phyloP scores from a whole-genome alignment of 2,113 vertebrate species.

The Gymnogyps californianus region DNA sequence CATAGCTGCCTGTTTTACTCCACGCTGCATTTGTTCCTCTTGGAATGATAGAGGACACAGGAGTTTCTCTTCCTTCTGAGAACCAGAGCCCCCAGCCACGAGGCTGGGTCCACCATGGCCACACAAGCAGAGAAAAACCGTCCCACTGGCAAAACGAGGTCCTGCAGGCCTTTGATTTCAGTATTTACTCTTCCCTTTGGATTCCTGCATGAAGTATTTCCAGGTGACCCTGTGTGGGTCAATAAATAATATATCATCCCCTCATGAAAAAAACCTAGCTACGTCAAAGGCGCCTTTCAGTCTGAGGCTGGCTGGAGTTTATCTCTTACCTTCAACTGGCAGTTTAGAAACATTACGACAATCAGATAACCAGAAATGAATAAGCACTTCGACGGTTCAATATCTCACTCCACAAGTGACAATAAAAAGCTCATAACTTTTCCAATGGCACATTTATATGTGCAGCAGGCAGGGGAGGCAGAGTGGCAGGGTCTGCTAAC shows the following conservation, averaged over 20 bases:
- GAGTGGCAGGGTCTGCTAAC: neutral
- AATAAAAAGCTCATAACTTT: constrained; percentile 78
- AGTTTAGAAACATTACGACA: constrained; percentile 69
- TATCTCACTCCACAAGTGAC: constrained; percentile 60
- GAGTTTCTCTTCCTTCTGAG: neutral
- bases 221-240: constrained; percentile 49
- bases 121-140: neutral
- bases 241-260: constrained; percentile 63
- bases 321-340: constrained; percentile 71
- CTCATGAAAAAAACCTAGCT: constrained; percentile 4
- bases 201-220: constrained; percentile 28
- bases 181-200: constrained; percentile 1
- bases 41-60: neutral
- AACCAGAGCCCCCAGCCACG: neutral
- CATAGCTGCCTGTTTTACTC: neutral
- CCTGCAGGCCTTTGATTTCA: neutral
- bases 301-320: constrained; percentile 72
- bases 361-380: constrained; percentile 76
- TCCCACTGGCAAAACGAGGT: neutral
- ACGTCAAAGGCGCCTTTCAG: constrained; percentile 71
- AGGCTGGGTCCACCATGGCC: neutral
- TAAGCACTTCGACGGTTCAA: constrained; percentile 53
- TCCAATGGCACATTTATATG: constrained; percentile 25
- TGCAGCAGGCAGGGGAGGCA: neutral
- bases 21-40: neutral